Evolutionary conservation across 2,113 vertebrate genomes (phyloP).

Genomic region (Oxyura jamaicensis): DNA sequence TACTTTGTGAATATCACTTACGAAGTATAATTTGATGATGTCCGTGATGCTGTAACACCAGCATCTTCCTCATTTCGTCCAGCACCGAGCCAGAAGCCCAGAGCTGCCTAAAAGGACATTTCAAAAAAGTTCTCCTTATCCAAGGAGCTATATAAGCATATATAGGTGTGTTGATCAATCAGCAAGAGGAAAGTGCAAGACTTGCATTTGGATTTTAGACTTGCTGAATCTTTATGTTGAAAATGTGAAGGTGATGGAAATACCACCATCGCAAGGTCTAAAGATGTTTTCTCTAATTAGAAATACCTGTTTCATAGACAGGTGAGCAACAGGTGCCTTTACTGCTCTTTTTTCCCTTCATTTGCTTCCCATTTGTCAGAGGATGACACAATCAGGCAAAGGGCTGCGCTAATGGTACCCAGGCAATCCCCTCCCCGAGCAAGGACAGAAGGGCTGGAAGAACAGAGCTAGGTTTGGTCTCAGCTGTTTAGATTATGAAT

Average conservation of each 20-base stretch:
- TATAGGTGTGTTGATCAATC: not conserved
- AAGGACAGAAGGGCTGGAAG: not conserved
- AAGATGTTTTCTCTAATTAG: not conserved
- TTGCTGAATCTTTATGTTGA: not conserved
- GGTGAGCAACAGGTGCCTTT: not conserved
- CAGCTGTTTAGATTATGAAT: not conserved
- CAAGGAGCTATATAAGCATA: not conserved
- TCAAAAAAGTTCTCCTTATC: not conserved
- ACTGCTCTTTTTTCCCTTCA: not conserved
- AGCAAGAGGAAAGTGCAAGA: not conserved
- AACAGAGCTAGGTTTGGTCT: not conserved
- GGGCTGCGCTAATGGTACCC: not conserved
- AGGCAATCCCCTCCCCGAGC: not conserved
- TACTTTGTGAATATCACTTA: too few species aligned
- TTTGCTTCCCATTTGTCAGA: not conserved
- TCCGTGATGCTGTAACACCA: not conserved
- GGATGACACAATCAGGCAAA: not conserved
- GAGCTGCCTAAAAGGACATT: not conserved
- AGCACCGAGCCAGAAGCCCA: not conserved
- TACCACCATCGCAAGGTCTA: accelerated
- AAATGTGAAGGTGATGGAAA: not conserved
- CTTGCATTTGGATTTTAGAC: not conserved
- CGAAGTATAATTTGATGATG: too few species aligned
- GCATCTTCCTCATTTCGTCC: not conserved
- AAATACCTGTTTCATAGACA: not conserved